Conservation (phyloP, 2,113 vertebrate genomes). For the western clawed frog (Xenopus tropicalis) region UCB_Xtro_10.0 CM004448.2:21303001-21303500, state of each 20-base stretch:
- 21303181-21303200: conserved; percentile 47
- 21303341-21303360: too few relatives aligned
- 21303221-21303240: background rate
- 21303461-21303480: too few relatives aligned
- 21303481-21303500: too few relatives aligned
- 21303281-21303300: too few relatives aligned
- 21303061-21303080: conserved; percentile 53
- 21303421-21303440: too few relatives aligned
- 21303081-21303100: conserved; percentile 53
- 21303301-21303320: too few relatives aligned
- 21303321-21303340: too few relatives aligned
- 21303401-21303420: too few relatives aligned
- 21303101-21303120: conserved; percentile 54
- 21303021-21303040: background rate
- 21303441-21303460: too few relatives aligned
- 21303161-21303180: conserved; percentile 46
- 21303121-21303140: conserved; percentile 61
- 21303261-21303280: too few relatives aligned
- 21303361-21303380: too few relatives aligned
- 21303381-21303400: too few relatives aligned
- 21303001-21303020: background rate
- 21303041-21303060: background rate
- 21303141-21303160: conserved; percentile 59
- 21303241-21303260: background rate
- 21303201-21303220: conserved; percentile 7